A percentile compares a stretch with the other conserved stretches of the same genome.
phyloP scores from a whole-genome alignment of 2,888 invertebrate species.

The Cryptocephalus primarius region DNA sequence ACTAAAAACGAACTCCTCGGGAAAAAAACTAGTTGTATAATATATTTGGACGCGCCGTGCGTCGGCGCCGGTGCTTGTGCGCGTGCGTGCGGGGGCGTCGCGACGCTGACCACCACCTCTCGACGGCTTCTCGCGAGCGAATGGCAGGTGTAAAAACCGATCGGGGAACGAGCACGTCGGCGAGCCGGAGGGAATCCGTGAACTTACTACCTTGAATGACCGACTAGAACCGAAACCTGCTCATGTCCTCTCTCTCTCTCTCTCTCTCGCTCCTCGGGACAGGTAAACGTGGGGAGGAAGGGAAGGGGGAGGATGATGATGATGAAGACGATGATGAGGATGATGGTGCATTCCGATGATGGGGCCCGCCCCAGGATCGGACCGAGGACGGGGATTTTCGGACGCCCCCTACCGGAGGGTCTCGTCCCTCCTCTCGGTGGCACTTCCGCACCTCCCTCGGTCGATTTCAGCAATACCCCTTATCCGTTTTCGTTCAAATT shows the following conservation, averaged over 20 bases:
- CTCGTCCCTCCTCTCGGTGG: too few species aligned
- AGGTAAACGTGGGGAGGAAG: constrained; percentile 2
- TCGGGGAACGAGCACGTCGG: constrained; percentile 1
- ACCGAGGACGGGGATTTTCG: background rate
- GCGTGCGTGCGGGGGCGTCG: constrained; percentile 11
- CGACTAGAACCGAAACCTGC: constrained; percentile 24
- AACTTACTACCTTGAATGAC: constrained; percentile 29
- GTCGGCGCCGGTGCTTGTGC: constrained; percentile 2
- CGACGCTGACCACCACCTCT: constrained; percentile 1
- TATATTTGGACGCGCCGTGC: too few species aligned
- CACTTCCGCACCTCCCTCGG: too few species aligned
- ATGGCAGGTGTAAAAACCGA: background rate
- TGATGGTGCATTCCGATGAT: constrained; percentile 8
- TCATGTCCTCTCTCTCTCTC: background rate
- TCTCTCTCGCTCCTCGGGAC: background rate
- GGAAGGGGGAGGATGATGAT: too few species aligned
- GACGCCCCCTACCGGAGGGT: too few species aligned
- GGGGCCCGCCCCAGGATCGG: constrained; percentile 5
- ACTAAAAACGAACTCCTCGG: too few species aligned
- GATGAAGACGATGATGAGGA: background rate
- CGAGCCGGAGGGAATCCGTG: constrained; percentile 22
- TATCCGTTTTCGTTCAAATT: too few species aligned
- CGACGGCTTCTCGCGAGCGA: background rate
- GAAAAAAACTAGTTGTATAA: too few species aligned
- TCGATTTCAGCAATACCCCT: too few species aligned